phyloP scores from a whole-genome alignment of 2,888 invertebrate genomes.

The Aphelenchoides bicaudatus region DNA sequence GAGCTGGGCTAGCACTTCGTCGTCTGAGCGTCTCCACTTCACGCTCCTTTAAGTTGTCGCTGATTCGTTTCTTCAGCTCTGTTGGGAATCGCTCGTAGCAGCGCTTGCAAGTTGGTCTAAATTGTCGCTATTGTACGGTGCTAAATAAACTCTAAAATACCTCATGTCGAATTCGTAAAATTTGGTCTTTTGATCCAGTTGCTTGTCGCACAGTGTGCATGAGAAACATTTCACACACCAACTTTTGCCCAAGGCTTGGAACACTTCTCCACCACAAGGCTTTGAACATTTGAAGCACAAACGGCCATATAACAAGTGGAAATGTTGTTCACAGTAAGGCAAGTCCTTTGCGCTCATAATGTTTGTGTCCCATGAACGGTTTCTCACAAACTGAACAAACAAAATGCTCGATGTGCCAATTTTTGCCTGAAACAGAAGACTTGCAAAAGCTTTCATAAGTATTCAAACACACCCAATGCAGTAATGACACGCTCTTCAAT shows the following conservation, averaged over 20 bases:
- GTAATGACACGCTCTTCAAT: slow-evolving; percentile 96
- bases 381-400: slow-evolving; percentile 99
- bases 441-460: too few species aligned
- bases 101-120: slow-evolving; percentile 94
- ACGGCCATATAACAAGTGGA: slow-evolving; percentile 97
- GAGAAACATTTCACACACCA: slow-evolving; percentile 99
- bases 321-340: slow-evolving; percentile 98
- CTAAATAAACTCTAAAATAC: background rate
- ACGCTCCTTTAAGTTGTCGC: slow-evolving; percentile 54
- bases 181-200: slow-evolving; percentile 66
- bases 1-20: slow-evolving; percentile 33
- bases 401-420: slow-evolving; percentile 99
- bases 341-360: slow-evolving; percentile 95
- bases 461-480: too few species aligned
- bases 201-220: slow-evolving; percentile 90
- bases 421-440: too few species aligned
- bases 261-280: slow-evolving; percentile 87
- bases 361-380: slow-evolving; percentile 95
- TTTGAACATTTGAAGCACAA: slow-evolving; percentile 97
- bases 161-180: background rate
- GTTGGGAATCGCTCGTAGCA: slow-evolving; percentile 94
- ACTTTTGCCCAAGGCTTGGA: slow-evolving; percentile 94
- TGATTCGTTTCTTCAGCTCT: slow-evolving; percentile 82
- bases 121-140: slow-evolving; percentile 85
- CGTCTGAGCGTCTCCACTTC: slow-evolving; percentile 39